Base-by-base conservation (phyloP, 2,888 invertebrate genomes). In the Gastracanthus pulcherrimus region DNA sequence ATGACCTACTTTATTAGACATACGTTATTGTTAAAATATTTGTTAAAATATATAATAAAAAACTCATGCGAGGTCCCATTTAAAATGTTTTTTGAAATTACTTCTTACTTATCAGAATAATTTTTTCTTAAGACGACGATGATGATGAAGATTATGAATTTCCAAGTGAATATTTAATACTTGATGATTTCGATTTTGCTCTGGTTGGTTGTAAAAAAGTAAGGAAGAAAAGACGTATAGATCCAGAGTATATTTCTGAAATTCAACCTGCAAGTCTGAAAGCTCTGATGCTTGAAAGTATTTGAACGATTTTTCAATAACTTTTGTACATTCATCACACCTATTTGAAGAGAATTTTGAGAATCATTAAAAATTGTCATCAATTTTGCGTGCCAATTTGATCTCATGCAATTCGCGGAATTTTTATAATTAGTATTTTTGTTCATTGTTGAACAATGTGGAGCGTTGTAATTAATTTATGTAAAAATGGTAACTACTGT, bases 171-270 rank as follows among this genome's bases (percentile, higher is more conserved):
- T 82, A 84, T 62, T 82, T 86, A 34, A 87, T 88, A 51, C 77
- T 89, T 2, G 89, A 89, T 31, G 89, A 90, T 26, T 88, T 87
- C 69, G 88, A 89, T 64, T 88, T 86, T 71, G 88, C 86, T 0
- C 69, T 88, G 29, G 82, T 89, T 60, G 88, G 87, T 13, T 82
- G 85, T 60, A 83, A 84, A 19, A 84, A 76, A 51, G 83, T 78
- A 19, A 87, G 74, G 2, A 86, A 69, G 19, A 86, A 60, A 60
- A 82, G 75, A 48, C 74, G 75, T 16, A 11, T 82, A 48, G 76
- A 81, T 26, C 6, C 62, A 16, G 58, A 66, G 6, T 76, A 69
- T 19, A 6, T 23, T 23, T 55, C 38, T 38, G 36, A 45, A 13
- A 62, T 31, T 76, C 23, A 11, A 60, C 5, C 31, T 19, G 6